These are phyloP conservation scores for Cyprinodon diabolis DNA, from an alignment of 2,797 vertebrate species.

Conservation along the genomic window DNA sequence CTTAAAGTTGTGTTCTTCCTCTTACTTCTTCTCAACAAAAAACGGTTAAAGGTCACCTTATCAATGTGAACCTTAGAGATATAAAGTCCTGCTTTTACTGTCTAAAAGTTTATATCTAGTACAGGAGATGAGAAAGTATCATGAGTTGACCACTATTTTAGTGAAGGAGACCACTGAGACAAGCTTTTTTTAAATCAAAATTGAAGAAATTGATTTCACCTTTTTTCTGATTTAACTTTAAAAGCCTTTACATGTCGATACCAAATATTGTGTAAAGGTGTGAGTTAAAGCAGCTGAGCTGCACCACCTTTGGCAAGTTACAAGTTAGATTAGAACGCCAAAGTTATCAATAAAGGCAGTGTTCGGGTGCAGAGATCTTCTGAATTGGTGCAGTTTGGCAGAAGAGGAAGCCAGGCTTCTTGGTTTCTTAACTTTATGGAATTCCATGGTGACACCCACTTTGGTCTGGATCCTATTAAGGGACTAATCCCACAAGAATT, in stretches of 20 bases:
- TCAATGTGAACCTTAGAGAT: not conserved
- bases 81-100: not conserved
- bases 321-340: conserved; percentile 10
- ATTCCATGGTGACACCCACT: conserved; percentile 85
- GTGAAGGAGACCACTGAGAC: too few species aligned
- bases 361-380: conserved; percentile 53
- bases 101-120: not conserved
- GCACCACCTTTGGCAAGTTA: conserved; percentile 4
- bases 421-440: conserved; percentile 41
- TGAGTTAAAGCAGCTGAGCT: not conserved
- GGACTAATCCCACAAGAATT: conserved; percentile 80
- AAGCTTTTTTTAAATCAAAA: too few species aligned
- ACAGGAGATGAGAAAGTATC: too few species aligned
- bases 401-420: conserved; percentile 50
- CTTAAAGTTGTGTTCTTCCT: conserved; percentile 33
- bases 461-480: conserved; percentile 89
- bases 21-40: not conserved
- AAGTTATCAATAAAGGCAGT: conserved; percentile 18
- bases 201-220: not conserved
- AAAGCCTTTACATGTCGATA: conserved; percentile 6
- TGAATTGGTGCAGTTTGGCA: conserved; percentile 64
- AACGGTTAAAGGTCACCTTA: not conserved
- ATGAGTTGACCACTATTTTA: too few species aligned
- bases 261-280: conserved; percentile 1
- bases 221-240: conserved; percentile 1